These are phyloP conservation scores for Biston betularia DNA, from an alignment of 2,888 invertebrate species.

Conservation along the genomic window DNA sequence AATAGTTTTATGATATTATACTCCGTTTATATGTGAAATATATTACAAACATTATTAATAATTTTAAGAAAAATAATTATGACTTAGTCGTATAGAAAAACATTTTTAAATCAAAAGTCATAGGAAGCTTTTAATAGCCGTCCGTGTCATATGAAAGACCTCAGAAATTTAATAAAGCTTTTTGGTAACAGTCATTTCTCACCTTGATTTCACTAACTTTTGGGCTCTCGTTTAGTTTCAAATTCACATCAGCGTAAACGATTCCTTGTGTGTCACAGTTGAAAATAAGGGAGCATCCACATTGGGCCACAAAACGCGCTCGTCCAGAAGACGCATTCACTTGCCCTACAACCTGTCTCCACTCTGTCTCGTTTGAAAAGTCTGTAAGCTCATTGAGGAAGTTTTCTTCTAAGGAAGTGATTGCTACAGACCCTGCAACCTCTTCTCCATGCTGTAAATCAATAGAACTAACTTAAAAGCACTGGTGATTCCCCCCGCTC, in stretches of 20 bases:
- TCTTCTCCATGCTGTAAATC: slow-evolving; percentile 60
- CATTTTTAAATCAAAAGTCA: too few species aligned
- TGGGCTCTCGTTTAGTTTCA: slow-evolving; percentile 59
- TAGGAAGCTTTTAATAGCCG: too few species aligned
- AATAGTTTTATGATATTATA: too few species aligned
- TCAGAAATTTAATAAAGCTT: not conserved
- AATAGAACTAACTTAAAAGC: not conserved
- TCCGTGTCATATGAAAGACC: too few species aligned
- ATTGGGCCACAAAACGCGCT: slow-evolving; percentile 61
- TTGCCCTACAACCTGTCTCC: slow-evolving; percentile 53
- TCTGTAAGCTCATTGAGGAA: slow-evolving; percentile 67
- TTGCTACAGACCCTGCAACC: slow-evolving; percentile 58
- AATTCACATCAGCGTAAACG: slow-evolving; percentile 60
- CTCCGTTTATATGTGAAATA: too few species aligned
- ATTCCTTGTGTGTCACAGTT: slow-evolving; percentile 56
- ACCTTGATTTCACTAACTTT: slow-evolving; percentile 52
- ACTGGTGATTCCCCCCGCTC: not conserved
- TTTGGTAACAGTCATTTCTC: too few species aligned
- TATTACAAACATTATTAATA: too few species aligned
- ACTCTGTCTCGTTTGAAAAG: slow-evolving; percentile 65
- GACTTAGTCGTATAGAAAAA: too few species aligned
- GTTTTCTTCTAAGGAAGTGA: slow-evolving; percentile 67
- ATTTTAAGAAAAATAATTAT: too few species aligned
- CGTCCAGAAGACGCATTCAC: slow-evolving; percentile 56
- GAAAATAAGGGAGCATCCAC: slow-evolving; percentile 59